Base-by-base conservation (phyloP, 2,888 invertebrate species). In the Ariolimax columbianus region DNA sequence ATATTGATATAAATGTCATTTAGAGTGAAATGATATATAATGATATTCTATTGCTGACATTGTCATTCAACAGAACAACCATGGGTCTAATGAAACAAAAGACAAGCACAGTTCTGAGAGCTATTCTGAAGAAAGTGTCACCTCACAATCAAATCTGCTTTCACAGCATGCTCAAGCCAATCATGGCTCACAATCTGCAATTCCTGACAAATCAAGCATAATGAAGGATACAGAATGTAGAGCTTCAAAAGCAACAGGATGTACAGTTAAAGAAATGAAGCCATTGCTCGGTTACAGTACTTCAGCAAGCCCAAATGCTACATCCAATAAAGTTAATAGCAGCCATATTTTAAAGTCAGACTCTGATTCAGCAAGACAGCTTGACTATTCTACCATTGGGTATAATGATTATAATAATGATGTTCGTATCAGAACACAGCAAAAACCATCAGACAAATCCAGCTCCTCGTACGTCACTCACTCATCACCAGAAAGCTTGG, bases 61-160 rank as follows among this genome's bases (percentile, higher is more conserved):
- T 40, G 14, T 59, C 38, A 38, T 59, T 66, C 51, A 26, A 51
- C 70, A 81, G 70, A 81, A 70, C 51, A 81, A 70, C 80, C 80
- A 43, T 70, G 70, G 70, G 70, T 81, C 68, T 81, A 38, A 72
- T 0, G 26, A 70, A 59, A 33, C n/a, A n/a, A 68, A 70, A 26
- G 36, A 81, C 47, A 72, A 79, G 14, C 26, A 43, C 17, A 68
- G 38, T 51, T 81, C 47, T 38, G 80, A 70, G 23, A 81, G 70
- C 70, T 81, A 23, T 19, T 81, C 80, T 43, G 80, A 81, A 51
- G 80, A 47, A 7, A 81, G 80, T 38, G 70, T 72, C 68, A 81
- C 68, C 17, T 72, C 80, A 43, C 80, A 81, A 11, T 51, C 78
- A 17, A 38, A 40, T 23, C 66, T 79, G 7, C 11, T 79, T 26